phyloP scores from a whole-genome alignment of 2,888 invertebrate species.

The Blomia tropicalis region DNA sequence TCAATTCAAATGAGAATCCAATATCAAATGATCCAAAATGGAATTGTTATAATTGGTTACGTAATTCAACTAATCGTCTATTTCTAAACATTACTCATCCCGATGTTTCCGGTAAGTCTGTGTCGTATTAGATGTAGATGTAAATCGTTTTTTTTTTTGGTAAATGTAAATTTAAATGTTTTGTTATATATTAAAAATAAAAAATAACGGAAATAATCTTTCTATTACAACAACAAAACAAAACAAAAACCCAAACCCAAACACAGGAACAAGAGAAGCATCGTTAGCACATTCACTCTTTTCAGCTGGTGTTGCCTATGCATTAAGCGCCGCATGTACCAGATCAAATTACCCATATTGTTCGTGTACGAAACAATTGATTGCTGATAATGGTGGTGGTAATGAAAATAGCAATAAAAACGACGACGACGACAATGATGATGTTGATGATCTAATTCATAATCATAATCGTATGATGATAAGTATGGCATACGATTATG shows the following conservation, averaged over 20 bases:
- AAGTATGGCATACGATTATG: no score
- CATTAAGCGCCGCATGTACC: slow-evolving; percentile 10
- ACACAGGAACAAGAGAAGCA: slow-evolving; percentile 6
- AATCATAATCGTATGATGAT: not conserved
- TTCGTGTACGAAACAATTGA: no score
- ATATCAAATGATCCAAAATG: not conserved
- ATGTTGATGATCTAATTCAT: not conserved
- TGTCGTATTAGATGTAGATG: no score
- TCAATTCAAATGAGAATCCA: no score
- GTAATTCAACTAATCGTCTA: slow-evolving; percentile 4
- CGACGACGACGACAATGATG: not conserved
- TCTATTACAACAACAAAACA: no score
- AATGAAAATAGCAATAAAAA: not conserved
- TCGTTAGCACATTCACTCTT: slow-evolving; percentile 9
- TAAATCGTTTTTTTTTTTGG: not conserved
- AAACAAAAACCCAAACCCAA: no score
- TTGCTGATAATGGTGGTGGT: no score
- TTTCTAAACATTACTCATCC: slow-evolving; percentile 1
- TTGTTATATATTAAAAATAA: no score
- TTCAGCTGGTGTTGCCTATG: slow-evolving; percentile 10
- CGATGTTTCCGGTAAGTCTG: not conserved
- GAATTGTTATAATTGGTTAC: not conserved
- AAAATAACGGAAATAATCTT: no score
- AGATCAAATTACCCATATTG: slow-evolving; percentile 1
- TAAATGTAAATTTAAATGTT: no score